phyloP scores from a whole-genome alignment of 2,797 vertebrate species.

The Parotocinclus haroldoi region DNA sequence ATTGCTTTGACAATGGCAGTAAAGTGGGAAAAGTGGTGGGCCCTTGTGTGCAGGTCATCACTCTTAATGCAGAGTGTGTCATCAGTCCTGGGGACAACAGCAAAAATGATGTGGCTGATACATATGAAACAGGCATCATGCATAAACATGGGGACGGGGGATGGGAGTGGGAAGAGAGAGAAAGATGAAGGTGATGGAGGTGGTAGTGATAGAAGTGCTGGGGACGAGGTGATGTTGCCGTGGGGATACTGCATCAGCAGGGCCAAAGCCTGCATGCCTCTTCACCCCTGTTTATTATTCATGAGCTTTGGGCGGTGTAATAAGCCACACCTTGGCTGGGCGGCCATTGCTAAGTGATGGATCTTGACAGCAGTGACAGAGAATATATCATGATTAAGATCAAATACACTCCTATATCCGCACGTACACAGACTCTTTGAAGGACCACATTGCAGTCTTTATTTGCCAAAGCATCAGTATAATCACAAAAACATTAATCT shows the following conservation, averaged over 20 bases:
- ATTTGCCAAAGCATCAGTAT: slow-evolving; percentile 42
- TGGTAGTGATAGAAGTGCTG: slow-evolving; percentile 68
- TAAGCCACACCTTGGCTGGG: slow-evolving; percentile 91
- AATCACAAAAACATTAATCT: slow-evolving; percentile 46
- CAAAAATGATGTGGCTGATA: slow-evolving; percentile 94
- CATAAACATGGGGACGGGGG: slow-evolving; percentile 90
- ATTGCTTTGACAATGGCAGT: slow-evolving; percentile 88
- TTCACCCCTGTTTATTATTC: slow-evolving; percentile 84
- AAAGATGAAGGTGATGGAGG: slow-evolving; percentile 66
- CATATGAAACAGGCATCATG: slow-evolving; percentile 99
- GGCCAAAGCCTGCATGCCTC: slow-evolving; percentile 73
- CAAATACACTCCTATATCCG: slow-evolving; percentile 76
- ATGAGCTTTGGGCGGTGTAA: slow-evolving; percentile 84
- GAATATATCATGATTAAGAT: slow-evolving; percentile 95
- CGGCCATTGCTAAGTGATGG: slow-evolving; percentile 84
- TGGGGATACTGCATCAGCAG: slow-evolving; percentile 47
- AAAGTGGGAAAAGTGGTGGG: slow-evolving; percentile 88
- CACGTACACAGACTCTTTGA: slow-evolving; percentile 37
- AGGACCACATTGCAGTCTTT: slow-evolving; percentile 32
- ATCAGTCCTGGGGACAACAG: slow-evolving; percentile 99
- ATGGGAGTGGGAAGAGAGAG: slow-evolving; percentile 45
- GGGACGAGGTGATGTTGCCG: slow-evolving; percentile 45
- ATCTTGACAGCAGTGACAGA: slow-evolving; percentile 88
- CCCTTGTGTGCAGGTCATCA: slow-evolving; percentile 93
- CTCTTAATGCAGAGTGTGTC: slow-evolving; percentile 98